phyloP scores from a whole-genome alignment of 2,797 vertebrate species.

The Premnoplex brunnescens region DNA sequence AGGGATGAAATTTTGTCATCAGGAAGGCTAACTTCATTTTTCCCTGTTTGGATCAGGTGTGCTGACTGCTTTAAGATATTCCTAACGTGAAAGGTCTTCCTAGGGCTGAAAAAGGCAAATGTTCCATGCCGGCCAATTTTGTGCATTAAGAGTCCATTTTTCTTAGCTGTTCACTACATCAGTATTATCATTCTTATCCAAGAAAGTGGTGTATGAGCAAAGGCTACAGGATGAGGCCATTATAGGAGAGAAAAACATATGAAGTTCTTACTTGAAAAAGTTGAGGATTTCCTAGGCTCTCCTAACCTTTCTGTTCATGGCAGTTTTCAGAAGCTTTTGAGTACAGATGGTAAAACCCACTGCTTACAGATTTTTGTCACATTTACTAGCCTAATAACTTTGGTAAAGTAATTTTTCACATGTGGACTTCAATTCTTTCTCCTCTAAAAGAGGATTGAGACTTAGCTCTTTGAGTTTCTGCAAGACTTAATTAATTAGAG shows the following conservation, averaged over 20 bases:
- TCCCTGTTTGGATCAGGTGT: neutral
- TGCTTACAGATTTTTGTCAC: neutral
- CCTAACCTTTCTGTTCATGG: neutral
- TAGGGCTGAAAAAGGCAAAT: neutral
- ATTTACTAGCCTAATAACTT: neutral
- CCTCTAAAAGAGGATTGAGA: neutral
- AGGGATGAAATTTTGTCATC: neutral
- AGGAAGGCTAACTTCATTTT: neutral
- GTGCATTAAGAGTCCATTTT: conserved; percentile 11
- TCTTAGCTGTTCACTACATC: neutral
- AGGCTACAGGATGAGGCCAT: neutral
- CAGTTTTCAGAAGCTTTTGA: neutral
- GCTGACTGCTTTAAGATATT: neutral
- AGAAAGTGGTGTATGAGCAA: neutral
- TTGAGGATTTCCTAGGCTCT: neutral
- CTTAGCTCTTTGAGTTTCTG: neutral
- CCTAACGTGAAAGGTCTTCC: neutral
- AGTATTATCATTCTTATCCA: neutral
- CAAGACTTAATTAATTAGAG: conserved; percentile 44
- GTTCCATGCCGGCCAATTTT: neutral
- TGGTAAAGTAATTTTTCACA: neutral
- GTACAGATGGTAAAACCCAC: neutral
- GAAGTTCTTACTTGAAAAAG: neutral
- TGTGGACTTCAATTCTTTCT: neutral
- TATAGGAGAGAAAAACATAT: neutral